A percentile compares a stretch with the other conserved stretches of the same genome.
These are phyloP conservation scores for Delichon dasypus DNA, from an alignment of 2,797 vertebrate species.

Conservation along the genomic window DNA sequence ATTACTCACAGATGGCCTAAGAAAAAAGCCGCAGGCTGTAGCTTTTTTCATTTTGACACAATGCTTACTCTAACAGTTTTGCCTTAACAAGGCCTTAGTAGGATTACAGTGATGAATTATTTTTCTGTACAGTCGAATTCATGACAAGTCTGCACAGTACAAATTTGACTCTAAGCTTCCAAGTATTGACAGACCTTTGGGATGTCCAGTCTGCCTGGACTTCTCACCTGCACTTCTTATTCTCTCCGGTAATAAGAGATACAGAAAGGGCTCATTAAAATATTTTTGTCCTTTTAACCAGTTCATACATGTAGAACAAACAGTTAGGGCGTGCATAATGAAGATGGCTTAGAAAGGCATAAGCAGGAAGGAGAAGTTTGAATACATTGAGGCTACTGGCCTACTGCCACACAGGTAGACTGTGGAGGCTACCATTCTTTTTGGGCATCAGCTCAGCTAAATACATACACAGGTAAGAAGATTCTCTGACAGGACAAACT, in stretches of 20 bases:
- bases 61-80: neutral
- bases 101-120: neutral
- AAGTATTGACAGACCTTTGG: neutral
- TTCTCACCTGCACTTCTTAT: neutral
- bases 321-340: fast-evolving
- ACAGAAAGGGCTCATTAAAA: neutral
- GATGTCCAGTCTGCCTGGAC: neutral
- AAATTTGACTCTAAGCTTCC: neutral
- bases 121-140: neutral
- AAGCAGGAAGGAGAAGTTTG: neutral
- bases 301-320: neutral
- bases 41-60: neutral
- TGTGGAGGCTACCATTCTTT: neutral
- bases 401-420: neutral
- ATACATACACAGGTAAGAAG: neutral
- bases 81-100: neutral
- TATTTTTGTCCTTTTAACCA: neutral
- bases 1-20: neutral
- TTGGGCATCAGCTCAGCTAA: neutral
- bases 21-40: neutral
- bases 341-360: neutral
- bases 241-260: neutral
- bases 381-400: neutral
- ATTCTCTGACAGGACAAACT: neutral
- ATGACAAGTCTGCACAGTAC: neutral